phyloP scores from a whole-genome alignment of 2,113 vertebrate species.

The Clarias macrocephalus region DNA sequence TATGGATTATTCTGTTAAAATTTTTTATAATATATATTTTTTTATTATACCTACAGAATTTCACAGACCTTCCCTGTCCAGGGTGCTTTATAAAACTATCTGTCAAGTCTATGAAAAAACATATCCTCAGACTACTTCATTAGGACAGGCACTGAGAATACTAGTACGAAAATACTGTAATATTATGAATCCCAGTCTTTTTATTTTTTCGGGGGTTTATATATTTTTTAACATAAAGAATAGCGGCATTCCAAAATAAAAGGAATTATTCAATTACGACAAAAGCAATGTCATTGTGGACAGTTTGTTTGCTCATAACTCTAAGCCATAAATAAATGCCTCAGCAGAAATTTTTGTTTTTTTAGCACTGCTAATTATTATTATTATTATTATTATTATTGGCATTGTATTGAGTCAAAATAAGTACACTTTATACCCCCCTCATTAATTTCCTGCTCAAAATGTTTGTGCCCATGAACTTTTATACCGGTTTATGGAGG shows the following conservation, averaged over 20 bases:
- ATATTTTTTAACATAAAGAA: not conserved
- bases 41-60: not conserved
- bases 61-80: not conserved
- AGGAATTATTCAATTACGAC: not conserved
- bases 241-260: not conserved
- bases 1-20: not conserved
- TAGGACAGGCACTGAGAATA: not conserved
- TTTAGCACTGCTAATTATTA: too few relatives aligned
- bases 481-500: not conserved
- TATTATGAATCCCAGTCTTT: not conserved
- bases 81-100: too few relatives aligned
- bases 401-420: not conserved
- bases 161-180: not conserved
- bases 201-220: not conserved
- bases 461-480: not conserved
- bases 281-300: not conserved
- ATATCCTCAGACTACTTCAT: not conserved
- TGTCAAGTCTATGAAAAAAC: not conserved
- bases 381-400: not conserved
- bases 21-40: not conserved
- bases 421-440: not conserved
- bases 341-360: too few relatives aligned
- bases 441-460: not conserved
- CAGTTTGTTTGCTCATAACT: not conserved
- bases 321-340: not conserved